Percentiles rank a stretch among this genome's conserved stretches.
Conservation (phyloP, 2,113 vertebrate species). For the Bungarus multicinctus region DNA sequence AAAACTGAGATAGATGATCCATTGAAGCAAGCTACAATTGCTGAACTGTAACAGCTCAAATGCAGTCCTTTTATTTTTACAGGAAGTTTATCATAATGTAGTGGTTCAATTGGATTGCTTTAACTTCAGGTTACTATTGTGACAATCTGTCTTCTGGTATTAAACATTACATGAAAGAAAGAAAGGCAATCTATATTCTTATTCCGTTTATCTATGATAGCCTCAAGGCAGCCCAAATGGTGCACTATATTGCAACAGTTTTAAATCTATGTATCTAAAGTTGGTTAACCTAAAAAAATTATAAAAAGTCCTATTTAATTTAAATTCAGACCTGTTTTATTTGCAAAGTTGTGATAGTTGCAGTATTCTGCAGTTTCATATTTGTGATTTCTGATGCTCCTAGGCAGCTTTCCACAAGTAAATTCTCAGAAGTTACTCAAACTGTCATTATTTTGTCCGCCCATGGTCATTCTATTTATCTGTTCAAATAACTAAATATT, state of each 20-base stretch:
- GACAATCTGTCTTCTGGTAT: neutral
- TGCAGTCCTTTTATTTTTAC: neutral
- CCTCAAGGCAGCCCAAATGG: neutral
- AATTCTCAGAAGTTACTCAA: neutral
- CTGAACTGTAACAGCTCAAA: neutral
- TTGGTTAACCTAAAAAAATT: neutral
- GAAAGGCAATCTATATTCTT: neutral
- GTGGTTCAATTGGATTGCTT: neutral
- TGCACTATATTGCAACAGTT: neutral
- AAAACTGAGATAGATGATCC: neutral
- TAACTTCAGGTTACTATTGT: neutral
- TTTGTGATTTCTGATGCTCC: neutral
- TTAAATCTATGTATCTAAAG: neutral
- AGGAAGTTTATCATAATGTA: neutral
- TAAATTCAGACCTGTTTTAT: neutral
- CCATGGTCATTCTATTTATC: neutral
- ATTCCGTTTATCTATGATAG: neutral
- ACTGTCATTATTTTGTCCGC: neutral
- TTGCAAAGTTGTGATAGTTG: neutral
- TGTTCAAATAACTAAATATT: neutral
- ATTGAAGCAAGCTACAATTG: neutral
- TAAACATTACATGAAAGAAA: neutral
- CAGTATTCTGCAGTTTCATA: neutral
- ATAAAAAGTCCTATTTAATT: neutral
- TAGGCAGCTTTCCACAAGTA: neutral